phyloP scores from a whole-genome alignment of 2,797 vertebrate species.

The Loriculus beryllinus region DNA sequence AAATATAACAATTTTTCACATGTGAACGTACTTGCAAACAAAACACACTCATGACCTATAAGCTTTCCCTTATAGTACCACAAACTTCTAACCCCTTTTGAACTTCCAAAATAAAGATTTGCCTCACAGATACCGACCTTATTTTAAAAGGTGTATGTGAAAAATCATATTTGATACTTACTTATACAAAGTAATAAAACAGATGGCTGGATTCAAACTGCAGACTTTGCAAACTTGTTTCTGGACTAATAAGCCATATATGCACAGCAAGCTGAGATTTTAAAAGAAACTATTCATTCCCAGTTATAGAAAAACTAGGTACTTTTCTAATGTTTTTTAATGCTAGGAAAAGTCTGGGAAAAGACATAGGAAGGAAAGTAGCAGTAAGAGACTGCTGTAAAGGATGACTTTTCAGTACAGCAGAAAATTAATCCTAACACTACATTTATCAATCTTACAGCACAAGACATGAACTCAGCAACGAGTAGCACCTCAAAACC shows the following conservation, averaged over 20 bases:
- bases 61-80: neutral
- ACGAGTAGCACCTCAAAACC: fast-evolving
- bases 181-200: neutral
- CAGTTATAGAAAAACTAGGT: neutral
- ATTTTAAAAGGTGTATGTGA: neutral
- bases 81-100: neutral
- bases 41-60: fast-evolving
- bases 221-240: neutral
- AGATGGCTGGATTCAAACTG: neutral
- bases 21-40: neutral
- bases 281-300: neutral
- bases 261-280: neutral
- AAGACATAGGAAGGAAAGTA: neutral
- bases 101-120: neutral
- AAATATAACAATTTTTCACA: neutral
- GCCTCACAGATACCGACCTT: neutral
- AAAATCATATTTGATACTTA: neutral
- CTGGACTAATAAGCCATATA: neutral
- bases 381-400: neutral
- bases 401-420: neutral
- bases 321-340: neutral
- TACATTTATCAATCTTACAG: neutral
- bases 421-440: neutral
- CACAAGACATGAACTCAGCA: fast-evolving
- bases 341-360: neutral